Evolutionary conservation across 2,113 vertebrate species (phyloP), one percentile per base, ranked within the genome.

Genomic region (Thunnus maccoyii): DNA sequence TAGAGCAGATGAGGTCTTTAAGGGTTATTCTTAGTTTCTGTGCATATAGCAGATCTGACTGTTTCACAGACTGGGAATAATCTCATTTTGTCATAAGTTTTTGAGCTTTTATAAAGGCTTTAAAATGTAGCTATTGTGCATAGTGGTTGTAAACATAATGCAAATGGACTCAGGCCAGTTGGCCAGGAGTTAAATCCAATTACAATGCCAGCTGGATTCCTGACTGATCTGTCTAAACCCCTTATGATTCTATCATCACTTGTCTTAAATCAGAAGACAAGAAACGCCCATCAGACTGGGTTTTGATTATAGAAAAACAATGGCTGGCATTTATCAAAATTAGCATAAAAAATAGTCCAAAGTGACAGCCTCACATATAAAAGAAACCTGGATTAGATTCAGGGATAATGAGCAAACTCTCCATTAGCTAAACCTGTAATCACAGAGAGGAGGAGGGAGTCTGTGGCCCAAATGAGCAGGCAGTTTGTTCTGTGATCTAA

Each of bases 351-450:
- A 46, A 46, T 2, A 9, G 17, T 57, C 41, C 7, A 32, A 41
- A 52, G 22, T 54, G 60, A 18, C 27, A 56, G 27, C 20, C 12
- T 58, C 0, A 3, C 27, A 32, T 48, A 55, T 36, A 22, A 54
- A 50, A 72, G 7, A 30, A 61, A 48, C 6, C 0, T 48, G 55
- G 69, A 83, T 72, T 60, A 66, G 18, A 54, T 36, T 47, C 0
- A 2, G 65, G 54, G 70, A 66, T 46, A 65, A 58, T 60, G 30
- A 56, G 74, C 14, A 22, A 27, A 60, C 46, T 27, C 46, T 36
- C 27, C n/a, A 18, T 12, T 78, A 22, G 65, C 41, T 93, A 87
- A 94, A 92, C 83, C 84, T 90, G 73, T 93, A 84, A 94, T 90
- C 86, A 58, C 65, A 77, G 71, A 89, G 91, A 91, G 93, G 91